Base-by-base conservation (phyloP, 1,140 invertebrate species). In the Papilio polyxenes region DNA sequence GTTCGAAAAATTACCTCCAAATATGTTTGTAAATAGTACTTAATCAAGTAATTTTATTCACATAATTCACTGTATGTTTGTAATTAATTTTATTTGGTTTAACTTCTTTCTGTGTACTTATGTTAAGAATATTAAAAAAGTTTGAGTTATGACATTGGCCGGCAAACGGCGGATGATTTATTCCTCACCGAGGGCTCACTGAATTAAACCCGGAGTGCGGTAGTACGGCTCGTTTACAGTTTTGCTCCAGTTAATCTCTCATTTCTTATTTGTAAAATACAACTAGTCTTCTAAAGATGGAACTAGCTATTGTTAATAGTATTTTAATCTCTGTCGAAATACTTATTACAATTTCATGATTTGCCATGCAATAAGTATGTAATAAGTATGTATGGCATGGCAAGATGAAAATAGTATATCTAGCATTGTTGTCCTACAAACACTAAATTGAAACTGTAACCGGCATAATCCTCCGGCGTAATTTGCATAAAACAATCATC, bases 191-290 rank as follows among this genome's bases (percentile, higher is more conserved):
- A 72, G 65, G 13, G 65, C 65, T 72, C 31, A 72, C 65, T 72
- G 65, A 72, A 72, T 72, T 72, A 72, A 72, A 40, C 4, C 65
- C 31, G 65, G 62, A 40, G 65, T 37, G 65, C 65, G 65, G 65
- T 37, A 72, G 23, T 72, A 72, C 65, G 65, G 65, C 31, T 40
- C 65, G 62, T 72, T 72, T 72, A 72, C 65, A 72, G 65, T 72
- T 72, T 72, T 40, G 65, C 65, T 37, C 65, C 65, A 72, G 65
- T 72, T 72, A 37, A 72, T 40, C 65, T 37, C 65, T 72, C 65
- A 15, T 72, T 72, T 72, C 65, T 72, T 72, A 23, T 72, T 72
- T 72, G 65, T 72, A 31, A 72, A 72, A 72, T 69, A 37, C 65
- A 37, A 31, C 65, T 15, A 72, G 37, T 65, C 10, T 65, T 72